Conservation (phyloP, 2,113 vertebrate genomes). For the Anser cygnoides region DNA sequence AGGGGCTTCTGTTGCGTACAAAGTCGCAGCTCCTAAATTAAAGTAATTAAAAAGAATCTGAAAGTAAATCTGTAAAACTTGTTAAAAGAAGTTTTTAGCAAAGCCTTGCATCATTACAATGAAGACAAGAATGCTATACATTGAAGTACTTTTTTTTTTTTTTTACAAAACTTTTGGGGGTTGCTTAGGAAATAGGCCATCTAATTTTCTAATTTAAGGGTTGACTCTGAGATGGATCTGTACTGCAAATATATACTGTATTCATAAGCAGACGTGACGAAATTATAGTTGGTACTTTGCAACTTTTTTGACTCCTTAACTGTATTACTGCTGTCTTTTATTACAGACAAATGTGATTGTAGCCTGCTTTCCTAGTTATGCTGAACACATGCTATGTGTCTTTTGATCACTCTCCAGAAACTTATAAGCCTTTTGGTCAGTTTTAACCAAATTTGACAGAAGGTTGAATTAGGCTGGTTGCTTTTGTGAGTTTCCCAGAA, state of each 20-base stretch:
- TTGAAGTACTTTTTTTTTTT: not conserved
- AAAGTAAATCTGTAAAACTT: not conserved
- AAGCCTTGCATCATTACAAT: not conserved
- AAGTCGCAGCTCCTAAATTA: not conserved
- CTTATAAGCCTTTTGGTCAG: not conserved
- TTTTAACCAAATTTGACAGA: not conserved
- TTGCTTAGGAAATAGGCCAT: not conserved
- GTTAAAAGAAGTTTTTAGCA: not conserved
- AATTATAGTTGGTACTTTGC: not conserved
- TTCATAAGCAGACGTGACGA: not conserved
- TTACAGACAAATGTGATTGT: not conserved
- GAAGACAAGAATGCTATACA: not conserved
- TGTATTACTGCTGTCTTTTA: not conserved
- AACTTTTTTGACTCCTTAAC: not conserved
- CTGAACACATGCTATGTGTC: fast-evolving
- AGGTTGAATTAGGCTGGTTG: not conserved
- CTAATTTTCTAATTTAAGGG: not conserved
- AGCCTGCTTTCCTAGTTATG: not conserved
- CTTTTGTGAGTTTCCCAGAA: not conserved
- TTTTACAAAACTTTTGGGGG: not conserved
- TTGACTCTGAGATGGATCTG: not conserved
- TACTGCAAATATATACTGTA: not conserved
- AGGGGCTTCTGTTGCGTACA: not conserved
- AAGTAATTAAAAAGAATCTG: not conserved
- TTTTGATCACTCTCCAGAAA: not conserved